Evolutionary conservation across 2,113 vertebrate species (phyloP).

Genomic region (Lagopus muta): DNA sequence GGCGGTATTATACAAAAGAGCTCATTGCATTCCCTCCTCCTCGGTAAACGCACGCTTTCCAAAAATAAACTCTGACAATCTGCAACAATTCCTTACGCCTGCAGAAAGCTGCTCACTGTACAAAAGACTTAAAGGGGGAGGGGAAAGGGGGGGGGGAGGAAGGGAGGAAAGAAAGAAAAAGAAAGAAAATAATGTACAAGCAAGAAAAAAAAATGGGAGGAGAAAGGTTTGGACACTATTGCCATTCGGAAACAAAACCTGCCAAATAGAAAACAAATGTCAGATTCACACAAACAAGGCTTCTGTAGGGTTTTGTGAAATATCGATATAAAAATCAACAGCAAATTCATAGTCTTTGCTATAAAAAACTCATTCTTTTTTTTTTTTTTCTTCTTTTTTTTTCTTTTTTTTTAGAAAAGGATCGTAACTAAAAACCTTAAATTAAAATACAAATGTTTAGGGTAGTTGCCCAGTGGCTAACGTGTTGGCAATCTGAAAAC

Average conservation of each 20-base stretch:
- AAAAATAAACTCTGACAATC: conserved; percentile 29
- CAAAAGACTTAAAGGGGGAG: conserved; percentile 31
- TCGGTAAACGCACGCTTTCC: neutral
- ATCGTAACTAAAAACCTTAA: conserved; percentile 71
- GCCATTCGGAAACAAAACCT: conserved; percentile 67
- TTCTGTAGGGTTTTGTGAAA: conserved; percentile 66
- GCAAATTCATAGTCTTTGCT: conserved; percentile 76
- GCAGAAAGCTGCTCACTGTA: conserved; percentile 59
- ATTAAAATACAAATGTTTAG: conserved; percentile 75
- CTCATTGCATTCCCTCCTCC: neutral
- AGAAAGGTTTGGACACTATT: conserved; percentile 46
- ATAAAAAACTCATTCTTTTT: conserved; percentile 75
- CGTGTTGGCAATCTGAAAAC: conserved; percentile 68
- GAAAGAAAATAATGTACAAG: conserved; percentile 49
- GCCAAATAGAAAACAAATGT: conserved; percentile 72
- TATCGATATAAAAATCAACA: conserved; percentile 79
- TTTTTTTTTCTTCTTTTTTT: neutral
- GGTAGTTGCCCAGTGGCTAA: conserved; percentile 81
- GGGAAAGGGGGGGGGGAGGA: neutral
- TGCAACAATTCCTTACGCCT: neutral
- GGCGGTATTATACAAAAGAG: conserved; percentile 40
- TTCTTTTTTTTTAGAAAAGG: conserved; percentile 54
- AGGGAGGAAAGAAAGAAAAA: neutral
- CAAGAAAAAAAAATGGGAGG: conserved; percentile 47
- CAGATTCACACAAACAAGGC: conserved; percentile 75